phyloP scores from a whole-genome alignment of 2,888 invertebrate genomes.

The Coenonympha arcania region DNA sequence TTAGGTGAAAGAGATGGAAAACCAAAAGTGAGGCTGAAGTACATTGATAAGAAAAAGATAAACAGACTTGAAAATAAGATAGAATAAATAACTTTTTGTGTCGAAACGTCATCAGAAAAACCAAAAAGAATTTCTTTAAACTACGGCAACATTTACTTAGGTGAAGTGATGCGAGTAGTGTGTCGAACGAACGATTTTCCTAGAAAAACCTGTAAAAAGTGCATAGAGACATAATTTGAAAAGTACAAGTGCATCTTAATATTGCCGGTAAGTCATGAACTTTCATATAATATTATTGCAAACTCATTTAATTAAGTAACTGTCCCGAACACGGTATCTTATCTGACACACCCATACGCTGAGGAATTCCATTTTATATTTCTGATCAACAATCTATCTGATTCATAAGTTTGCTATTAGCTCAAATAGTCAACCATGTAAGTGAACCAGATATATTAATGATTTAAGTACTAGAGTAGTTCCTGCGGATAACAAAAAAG shows the following conservation, averaged over 20 bases:
- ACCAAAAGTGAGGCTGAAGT: background rate
- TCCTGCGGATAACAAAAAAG: constrained; percentile 9
- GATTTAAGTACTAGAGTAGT: background rate
- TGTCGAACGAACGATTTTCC: constrained; percentile 57
- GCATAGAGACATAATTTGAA: constrained; percentile 28
- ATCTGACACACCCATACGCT: constrained; percentile 64
- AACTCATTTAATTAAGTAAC: background rate
- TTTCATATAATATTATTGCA: background rate
- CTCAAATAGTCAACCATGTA: background rate
- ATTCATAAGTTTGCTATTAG: background rate
- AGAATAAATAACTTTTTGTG: background rate
- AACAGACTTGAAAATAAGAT: background rate
- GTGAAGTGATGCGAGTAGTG: constrained; percentile 49
- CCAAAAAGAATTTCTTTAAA: background rate
- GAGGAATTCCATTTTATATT: constrained; percentile 38
- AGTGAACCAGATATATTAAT: background rate
- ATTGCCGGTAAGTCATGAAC: constrained; percentile 37
- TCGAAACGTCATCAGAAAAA: background rate
- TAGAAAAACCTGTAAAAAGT: constrained; percentile 36
- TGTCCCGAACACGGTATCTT: constrained; percentile 14
- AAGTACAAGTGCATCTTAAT: constrained; percentile 14
- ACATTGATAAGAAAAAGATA: background rate
- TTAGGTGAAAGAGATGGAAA: background rate
- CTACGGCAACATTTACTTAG: constrained; percentile 33
- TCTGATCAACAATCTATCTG: background rate